A percentile compares a stretch with the other conserved stretches of the same genome.
Conservation (phyloP, 2,888 invertebrate species). For the Gymnosoma rotundatum region DNA sequence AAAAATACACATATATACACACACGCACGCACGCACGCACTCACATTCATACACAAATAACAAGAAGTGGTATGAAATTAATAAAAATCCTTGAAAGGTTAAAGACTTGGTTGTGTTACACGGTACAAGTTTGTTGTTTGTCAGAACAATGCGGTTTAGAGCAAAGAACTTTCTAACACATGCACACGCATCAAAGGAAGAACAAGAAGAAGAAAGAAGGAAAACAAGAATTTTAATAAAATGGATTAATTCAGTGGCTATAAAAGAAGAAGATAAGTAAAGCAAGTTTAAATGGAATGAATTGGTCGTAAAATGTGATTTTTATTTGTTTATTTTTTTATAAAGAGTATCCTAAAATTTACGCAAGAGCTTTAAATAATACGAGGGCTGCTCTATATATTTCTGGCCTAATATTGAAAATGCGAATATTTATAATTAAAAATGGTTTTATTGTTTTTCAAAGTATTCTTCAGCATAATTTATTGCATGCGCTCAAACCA, state of each 20-base stretch:
- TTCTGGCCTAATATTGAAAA: no score
- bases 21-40: background rate
- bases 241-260: constrained; percentile 21
- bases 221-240: constrained; percentile 1
- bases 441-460: no score
- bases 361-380: no score
- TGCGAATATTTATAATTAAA: no score
- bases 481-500: no score
- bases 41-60: constrained; percentile 21
- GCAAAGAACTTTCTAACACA: constrained; percentile 50
- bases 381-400: no score
- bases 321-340: no score
- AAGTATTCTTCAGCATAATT: no score
- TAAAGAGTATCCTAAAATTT: no score
- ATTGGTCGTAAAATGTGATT: no score
- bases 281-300: background rate
- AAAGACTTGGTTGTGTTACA: constrained; percentile 70
- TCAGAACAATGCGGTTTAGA: constrained; percentile 53
- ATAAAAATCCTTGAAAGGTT: constrained; percentile 75
- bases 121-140: constrained; percentile 13
- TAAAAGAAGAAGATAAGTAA: background rate
- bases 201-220: background rate
- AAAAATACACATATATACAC: background rate
- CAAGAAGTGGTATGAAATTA: constrained; percentile 44
- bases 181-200: background rate